Conservation (phyloP, 30 jellyfish, hydroid and myxozoan genomes). For the Nemopilema nomurai region DNA sequence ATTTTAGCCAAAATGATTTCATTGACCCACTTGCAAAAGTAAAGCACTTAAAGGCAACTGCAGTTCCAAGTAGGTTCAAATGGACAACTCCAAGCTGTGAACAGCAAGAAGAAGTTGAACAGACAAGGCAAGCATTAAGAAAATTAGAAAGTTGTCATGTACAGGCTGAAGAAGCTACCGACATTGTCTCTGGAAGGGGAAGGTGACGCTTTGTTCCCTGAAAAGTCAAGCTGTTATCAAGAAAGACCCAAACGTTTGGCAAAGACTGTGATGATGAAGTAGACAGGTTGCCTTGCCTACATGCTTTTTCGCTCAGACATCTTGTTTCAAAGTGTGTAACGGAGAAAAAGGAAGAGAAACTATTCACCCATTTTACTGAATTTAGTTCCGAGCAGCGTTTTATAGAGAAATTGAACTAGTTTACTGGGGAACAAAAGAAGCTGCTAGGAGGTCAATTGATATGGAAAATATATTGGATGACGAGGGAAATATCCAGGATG, state of each 20-base stretch:
- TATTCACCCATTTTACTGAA: no score
- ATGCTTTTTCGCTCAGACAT: neutral
- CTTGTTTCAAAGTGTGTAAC: neutral
- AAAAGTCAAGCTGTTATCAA: neutral
- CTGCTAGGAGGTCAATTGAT: neutral
- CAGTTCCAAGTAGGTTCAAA: neutral
- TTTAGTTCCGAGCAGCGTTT: no score
- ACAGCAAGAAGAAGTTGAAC: neutral
- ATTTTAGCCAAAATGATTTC: neutral
- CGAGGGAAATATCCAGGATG: neutral
- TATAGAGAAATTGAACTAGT: no score
- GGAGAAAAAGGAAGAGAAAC: constrained; percentile 1
- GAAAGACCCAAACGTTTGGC: neutral
- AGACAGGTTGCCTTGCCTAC: neutral
- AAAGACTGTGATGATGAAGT: neutral
- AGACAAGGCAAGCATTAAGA: neutral
- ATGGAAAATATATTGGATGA: neutral
- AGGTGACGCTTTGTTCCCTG: neutral
- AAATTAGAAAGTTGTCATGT: neutral
- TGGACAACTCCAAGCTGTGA: neutral
- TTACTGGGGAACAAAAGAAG: no score
- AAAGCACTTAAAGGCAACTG: neutral
- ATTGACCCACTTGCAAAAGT: neutral
- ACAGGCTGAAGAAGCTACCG: neutral
- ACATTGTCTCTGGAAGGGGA: neutral